These are phyloP conservation scores for Sturnus vulgaris DNA, from an alignment of 2,113 vertebrate species.

Conservation along the genomic window DNA sequence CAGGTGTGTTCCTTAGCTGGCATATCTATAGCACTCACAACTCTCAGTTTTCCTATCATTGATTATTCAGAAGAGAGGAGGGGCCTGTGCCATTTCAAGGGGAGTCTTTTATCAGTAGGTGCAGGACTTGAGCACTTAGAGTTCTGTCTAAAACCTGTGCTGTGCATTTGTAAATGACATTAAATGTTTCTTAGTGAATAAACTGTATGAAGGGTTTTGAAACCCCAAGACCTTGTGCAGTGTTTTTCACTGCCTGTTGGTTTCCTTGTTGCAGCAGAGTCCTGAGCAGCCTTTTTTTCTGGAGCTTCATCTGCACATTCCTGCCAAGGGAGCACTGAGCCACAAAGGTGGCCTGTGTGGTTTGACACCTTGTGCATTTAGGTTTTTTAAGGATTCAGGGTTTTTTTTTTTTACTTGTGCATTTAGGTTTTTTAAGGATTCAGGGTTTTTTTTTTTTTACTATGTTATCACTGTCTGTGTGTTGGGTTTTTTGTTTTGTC, in stretches of 20 bases:
- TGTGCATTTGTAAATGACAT: neutral
- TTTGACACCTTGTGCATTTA: neutral
- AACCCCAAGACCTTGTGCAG: neutral
- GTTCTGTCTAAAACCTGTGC: neutral
- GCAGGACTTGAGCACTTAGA: neutral
- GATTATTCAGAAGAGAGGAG: neutral
- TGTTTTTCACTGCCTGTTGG: neutral
- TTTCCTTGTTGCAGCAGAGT: neutral
- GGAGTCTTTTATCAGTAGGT: neutral
- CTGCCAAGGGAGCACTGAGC: neutral
- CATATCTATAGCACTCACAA: neutral
- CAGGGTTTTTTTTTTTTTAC: neutral
- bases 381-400: too few species aligned
- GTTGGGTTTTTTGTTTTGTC: neutral
- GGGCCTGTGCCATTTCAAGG: neutral
- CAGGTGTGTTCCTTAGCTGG: neutral
- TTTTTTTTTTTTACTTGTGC: neutral
- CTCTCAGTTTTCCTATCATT: fast-evolving
- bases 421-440: too few species aligned
- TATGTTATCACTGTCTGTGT: fast-evolving
- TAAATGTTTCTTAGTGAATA: neutral
- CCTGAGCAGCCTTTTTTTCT: neutral
- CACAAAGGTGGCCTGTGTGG: neutral
- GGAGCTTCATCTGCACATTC: neutral
- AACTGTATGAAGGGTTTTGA: neutral